Evolutionary conservation across 2,113 vertebrate genomes (phyloP), one percentile per base, ranked within the genome.

Genomic region (Tyrannus savana): DNA sequence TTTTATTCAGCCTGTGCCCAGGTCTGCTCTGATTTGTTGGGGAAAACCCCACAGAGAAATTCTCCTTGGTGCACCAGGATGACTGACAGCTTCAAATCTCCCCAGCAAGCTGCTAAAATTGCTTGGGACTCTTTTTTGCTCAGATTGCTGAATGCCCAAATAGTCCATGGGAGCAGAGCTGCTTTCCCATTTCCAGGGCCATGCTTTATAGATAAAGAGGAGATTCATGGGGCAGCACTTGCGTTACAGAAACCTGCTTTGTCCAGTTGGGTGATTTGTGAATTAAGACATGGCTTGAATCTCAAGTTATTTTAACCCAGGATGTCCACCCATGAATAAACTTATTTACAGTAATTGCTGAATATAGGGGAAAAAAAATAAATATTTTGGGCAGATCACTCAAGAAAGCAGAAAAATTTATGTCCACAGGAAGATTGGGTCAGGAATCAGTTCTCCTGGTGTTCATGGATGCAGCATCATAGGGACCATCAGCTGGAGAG

Each of bases 31-130:
- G 27, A 14, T 25, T 84, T 41, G 11, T 68, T 59, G 67, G 42
- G 37, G 23, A 47, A 67, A 86, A 85, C 4, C 52, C 56, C 52
- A 23, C 44, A 37, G 79, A 68, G 47, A 47, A 80, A 74, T 83
- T 86, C 55, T 60, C 23, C 39, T 67, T 49, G 14, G 25, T 69
- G 52, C 46, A 47, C n/a, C 15, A 35, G 24, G 19, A 77, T 84
- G 78, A 93, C 14, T 67, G 90, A 52, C 80, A 95, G 44, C 25
- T 79, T 80, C 30, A 88, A 90, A 60, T 78, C 79, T 90, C 74
- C 64, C 81, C 39, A 37, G n/a, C 16, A 60, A 75, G 56, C 33
- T 68, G 31, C 81, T 74, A 56, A 77, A 71, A 52, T 88, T 75
- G 14, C 41, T 75, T 55, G 49, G 66, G 35, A 60, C 24, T 4